Conservation (phyloP, 2,888 invertebrate genomes). For the Ectemnius cavifrons region DNA sequence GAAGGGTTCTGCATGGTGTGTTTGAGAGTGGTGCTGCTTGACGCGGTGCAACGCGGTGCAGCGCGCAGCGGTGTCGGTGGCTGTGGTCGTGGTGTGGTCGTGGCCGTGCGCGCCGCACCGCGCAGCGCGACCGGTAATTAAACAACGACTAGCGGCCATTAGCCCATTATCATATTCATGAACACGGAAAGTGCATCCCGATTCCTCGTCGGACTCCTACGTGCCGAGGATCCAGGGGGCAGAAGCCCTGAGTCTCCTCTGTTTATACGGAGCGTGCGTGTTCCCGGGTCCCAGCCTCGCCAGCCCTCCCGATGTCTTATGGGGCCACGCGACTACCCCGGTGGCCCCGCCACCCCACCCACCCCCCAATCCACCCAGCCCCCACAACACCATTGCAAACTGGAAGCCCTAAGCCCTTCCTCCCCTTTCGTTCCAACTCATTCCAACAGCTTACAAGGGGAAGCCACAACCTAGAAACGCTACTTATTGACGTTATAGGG, state of each 20-base stretch:
- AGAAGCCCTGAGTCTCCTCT: conserved; percentile 29
- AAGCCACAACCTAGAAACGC: not conserved
- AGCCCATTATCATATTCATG: conserved; percentile 78
- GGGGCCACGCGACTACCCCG: conserved; percentile 70
- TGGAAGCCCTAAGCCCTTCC: not conserved
- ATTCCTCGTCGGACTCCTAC: conserved; percentile 65
- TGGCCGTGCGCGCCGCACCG: conserved; percentile 57
- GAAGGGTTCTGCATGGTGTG: conserved; percentile 5
- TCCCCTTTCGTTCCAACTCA: not conserved
- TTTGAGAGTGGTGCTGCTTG: not conserved
- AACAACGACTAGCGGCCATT: conserved; percentile 77
- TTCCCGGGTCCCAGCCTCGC: conserved; percentile 20
- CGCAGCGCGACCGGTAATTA: conserved; percentile 71
- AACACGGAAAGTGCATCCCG: conserved; percentile 77
- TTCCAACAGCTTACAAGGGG: not conserved
- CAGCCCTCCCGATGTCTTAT: conserved; percentile 50
- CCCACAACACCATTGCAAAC: not conserved
- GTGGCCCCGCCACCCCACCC: conserved; percentile 60
- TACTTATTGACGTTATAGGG: too few relatives aligned
- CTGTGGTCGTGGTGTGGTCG: conserved; percentile 53
- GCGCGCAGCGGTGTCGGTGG: conserved; percentile 38
- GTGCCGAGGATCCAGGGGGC: not conserved
- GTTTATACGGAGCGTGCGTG: conserved; percentile 39
- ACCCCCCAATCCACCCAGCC: not conserved
- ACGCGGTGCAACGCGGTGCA: too few relatives aligned